A percentile compares a stretch with the other conserved stretches of the same genome.
Conservation (phyloP, 2,113 vertebrate species). For the Rhinichthys klamathensis region DNA sequence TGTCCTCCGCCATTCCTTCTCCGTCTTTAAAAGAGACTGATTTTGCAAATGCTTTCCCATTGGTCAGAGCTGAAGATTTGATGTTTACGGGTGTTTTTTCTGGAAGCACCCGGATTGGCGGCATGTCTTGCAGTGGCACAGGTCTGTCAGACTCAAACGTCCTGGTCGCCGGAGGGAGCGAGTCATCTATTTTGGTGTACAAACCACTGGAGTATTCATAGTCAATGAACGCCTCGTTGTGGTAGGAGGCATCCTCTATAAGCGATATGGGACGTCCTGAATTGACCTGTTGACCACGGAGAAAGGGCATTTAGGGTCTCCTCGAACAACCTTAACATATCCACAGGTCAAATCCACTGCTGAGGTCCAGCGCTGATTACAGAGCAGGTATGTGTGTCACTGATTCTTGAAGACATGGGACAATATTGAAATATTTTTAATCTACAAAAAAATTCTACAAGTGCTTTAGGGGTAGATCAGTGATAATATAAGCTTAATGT, state of each 20-base stretch:
- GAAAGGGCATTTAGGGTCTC: slow-evolving; percentile 47
- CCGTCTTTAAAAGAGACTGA: slow-evolving; percentile 32
- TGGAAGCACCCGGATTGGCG: slow-evolving; percentile 38
- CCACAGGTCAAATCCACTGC: slow-evolving; percentile 12
- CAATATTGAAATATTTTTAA: too few species aligned
- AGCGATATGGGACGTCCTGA: slow-evolving; percentile 43
- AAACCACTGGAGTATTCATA: slow-evolving; percentile 48
- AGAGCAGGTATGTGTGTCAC: neutral
- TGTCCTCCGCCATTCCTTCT: neutral
- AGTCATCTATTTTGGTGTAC: slow-evolving; percentile 65
- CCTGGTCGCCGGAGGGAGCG: neutral
- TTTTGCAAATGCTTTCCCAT: slow-evolving; percentile 25
- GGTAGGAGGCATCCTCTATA: slow-evolving; percentile 55
- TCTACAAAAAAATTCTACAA: too few species aligned
- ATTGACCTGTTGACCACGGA: slow-evolving; percentile 60
- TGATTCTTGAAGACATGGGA: slow-evolving; percentile 10
- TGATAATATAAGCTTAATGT: neutral
- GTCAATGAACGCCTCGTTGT: slow-evolving; percentile 50
- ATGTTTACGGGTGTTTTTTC: neutral
- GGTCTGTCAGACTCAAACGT: neutral
- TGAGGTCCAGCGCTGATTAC: slow-evolving; percentile 24
- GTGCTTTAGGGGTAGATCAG: too few species aligned
- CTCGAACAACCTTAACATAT: neutral
- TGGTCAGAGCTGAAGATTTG: slow-evolving; percentile 15
- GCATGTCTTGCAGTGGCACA: neutral